These are phyloP conservation scores for Pogonocherus hispidulus DNA, from an alignment of 2,888 invertebrate species.

Conservation along the genomic window DNA sequence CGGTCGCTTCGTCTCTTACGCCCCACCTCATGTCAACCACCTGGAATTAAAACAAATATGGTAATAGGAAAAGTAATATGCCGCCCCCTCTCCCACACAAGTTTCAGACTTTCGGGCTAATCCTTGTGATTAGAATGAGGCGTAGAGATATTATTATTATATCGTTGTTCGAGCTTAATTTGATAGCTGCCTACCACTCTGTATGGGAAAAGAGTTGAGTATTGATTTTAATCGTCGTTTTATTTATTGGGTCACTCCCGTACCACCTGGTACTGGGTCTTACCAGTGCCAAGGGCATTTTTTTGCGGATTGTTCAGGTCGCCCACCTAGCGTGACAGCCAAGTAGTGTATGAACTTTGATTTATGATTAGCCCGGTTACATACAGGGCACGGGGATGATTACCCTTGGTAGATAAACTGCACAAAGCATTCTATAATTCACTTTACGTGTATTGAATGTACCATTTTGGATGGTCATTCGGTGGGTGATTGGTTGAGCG, in stretches of 20 bases:
- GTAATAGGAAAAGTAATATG: too few species aligned
- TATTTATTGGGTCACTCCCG: conserved; percentile 39
- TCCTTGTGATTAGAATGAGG: too few species aligned
- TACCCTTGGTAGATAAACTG: too few species aligned
- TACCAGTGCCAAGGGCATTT: conserved; percentile 52
- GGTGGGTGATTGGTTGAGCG: too few species aligned
- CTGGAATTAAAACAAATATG: conserved; percentile 69
- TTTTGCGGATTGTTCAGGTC: neutral
- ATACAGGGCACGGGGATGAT: neutral
- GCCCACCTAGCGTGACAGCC: conserved; percentile 3
- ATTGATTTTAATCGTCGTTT: conserved; percentile 29
- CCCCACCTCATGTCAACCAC: conserved; percentile 99
- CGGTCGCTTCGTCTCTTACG: conserved; percentile 97
- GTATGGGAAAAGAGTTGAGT: neutral
- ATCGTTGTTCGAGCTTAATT: too few species aligned
- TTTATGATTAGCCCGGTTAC: neutral
- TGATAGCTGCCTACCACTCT: neutral
- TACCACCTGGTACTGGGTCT: conserved; percentile 52
- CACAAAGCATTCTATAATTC: too few species aligned
- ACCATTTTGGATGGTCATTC: too few species aligned
- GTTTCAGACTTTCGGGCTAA: too few species aligned
- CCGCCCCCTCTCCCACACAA: too few species aligned
- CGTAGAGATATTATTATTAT: too few species aligned
- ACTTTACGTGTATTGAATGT: too few species aligned
- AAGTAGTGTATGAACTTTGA: neutral